A percentile compares a stretch with the other conserved stretches of the same genome.
These are phyloP conservation scores for Unio pictorum DNA, from an alignment of 2,888 invertebrate genomes.

Conservation along the genomic window DNA sequence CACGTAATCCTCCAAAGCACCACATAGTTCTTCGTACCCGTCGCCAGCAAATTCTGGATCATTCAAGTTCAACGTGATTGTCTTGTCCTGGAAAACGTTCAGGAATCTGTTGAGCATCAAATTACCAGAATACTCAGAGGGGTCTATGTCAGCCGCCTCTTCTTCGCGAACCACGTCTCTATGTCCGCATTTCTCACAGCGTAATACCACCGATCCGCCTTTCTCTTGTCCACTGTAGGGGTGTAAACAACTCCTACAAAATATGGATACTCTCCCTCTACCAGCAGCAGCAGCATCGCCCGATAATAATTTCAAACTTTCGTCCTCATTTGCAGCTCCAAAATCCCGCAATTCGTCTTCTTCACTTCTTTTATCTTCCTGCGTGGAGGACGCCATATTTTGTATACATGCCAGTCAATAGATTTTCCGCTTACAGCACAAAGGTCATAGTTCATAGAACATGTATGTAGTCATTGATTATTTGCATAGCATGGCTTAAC, in stretches of 20 bases:
- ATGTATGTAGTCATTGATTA: no score
- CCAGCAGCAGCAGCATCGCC: not conserved
- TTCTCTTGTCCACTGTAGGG: conserved; percentile 35
- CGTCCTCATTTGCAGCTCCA: conserved; percentile 3
- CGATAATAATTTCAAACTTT: not conserved
- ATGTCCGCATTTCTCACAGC: conserved; percentile 34
- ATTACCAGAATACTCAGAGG: conserved; percentile 33
- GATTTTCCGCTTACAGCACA: not conserved
- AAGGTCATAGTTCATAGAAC: no score
- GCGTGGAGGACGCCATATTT: conserved; percentile 1
- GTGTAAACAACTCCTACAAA: conserved; percentile 35
- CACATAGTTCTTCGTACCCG: conserved; percentile 16
- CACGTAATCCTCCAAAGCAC: conserved; percentile 22
- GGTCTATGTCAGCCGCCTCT: conserved; percentile 18
- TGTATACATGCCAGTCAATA: not conserved
- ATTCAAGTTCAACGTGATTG: conserved; percentile 18
- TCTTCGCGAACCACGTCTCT: conserved; percentile 26
- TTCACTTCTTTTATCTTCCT: not conserved
- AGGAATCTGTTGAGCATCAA: conserved; percentile 37
- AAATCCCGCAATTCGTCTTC: conserved; percentile 5
- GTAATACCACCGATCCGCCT: conserved; percentile 28
- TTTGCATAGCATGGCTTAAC: no score
- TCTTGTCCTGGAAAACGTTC: conserved; percentile 12
- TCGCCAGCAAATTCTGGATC: conserved; percentile 37
- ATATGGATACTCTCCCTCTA: conserved; percentile 25